Conservation (phyloP, 2,113 vertebrate genomes). For the Cryptoleucopteryx plumbea region DNA sequence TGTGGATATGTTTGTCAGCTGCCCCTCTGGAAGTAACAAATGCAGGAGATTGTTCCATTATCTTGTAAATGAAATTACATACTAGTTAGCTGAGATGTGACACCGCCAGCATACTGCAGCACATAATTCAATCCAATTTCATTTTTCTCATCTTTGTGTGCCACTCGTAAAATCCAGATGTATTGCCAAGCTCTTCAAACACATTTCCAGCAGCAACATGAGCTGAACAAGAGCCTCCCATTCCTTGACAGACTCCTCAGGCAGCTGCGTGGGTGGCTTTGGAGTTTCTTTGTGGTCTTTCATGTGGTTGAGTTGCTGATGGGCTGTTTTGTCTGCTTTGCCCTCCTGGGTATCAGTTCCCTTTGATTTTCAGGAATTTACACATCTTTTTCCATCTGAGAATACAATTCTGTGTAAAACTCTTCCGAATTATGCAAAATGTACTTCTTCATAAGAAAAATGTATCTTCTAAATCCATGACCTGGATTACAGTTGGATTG, state of each 20-base stretch:
- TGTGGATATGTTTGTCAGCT: not conserved
- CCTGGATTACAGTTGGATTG: not conserved
- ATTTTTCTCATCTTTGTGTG: slow-evolving; percentile 54
- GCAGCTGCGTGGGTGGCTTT: slow-evolving; percentile 61
- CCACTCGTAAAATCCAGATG: slow-evolving; percentile 52
- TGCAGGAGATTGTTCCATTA: not conserved
- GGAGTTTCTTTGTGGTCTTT: slow-evolving; percentile 55
- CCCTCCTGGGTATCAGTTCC: slow-evolving; percentile 50
- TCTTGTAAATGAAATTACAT: slow-evolving; percentile 5
- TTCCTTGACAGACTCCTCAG: slow-evolving; percentile 58
- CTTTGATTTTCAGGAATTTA: slow-evolving; percentile 63
- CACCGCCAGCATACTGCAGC: not conserved
- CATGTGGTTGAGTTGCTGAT: slow-evolving; percentile 68
- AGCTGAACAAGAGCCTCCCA: slow-evolving; percentile 43
- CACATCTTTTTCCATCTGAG: slow-evolving; percentile 55
- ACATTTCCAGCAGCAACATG: slow-evolving; percentile 47
- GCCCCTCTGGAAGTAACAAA: not conserved
- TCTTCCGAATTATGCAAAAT: slow-evolving; percentile 48
- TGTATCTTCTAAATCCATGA: not conserved
- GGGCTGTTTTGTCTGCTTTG: slow-evolving; percentile 60
- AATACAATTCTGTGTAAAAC: slow-evolving; percentile 51
- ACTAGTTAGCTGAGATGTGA: slow-evolving; percentile 6
- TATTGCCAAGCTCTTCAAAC: slow-evolving; percentile 56
- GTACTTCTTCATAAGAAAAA: slow-evolving; percentile 39
- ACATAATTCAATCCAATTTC: slow-evolving; percentile 3